Conservation (phyloP, 2,113 vertebrate genomes). For the Brienomyrus longianalis region DNA sequence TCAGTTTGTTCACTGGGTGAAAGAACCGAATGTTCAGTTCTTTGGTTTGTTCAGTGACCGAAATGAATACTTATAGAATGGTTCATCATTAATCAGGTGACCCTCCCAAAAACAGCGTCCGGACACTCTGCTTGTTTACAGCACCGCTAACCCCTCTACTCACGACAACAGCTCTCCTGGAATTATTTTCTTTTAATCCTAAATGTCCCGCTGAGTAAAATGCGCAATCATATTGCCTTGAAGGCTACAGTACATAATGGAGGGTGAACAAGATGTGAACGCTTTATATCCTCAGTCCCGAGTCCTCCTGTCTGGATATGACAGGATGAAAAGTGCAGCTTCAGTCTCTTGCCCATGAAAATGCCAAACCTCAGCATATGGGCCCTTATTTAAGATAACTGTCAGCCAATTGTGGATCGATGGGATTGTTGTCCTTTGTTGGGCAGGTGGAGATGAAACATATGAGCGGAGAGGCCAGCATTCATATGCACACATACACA, state of each 20-base stretch:
- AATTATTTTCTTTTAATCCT: not conserved
- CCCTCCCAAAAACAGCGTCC: not conserved
- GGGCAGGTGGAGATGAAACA: constrained; percentile 16
- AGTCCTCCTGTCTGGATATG: constrained; percentile 21
- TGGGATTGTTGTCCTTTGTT: constrained; percentile 31
- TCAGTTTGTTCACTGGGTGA: not conserved
- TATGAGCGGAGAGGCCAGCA: constrained; percentile 15
- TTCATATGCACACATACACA: not conserved
- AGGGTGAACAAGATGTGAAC: not conserved
- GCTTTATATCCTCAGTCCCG: not conserved
- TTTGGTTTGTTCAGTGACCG: not conserved
- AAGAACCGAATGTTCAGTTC: not conserved
- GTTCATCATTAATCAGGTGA: not conserved
- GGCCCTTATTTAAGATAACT: constrained; percentile 35
- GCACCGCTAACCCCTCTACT: not conserved
- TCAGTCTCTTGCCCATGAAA: not conserved
- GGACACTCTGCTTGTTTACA: not conserved
- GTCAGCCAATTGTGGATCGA: constrained; percentile 37
- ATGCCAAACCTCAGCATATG: constrained; percentile 15
- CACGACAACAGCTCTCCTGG: not conserved
- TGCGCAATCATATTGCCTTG: not conserved
- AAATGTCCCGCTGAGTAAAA: not conserved
- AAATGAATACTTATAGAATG: not conserved
- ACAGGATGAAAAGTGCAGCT: constrained; percentile 16
- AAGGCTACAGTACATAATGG: not conserved